These are phyloP conservation scores for Rhyacophila evoluta DNA, from an alignment of 2,888 invertebrate species.

Conservation along the genomic window DNA sequence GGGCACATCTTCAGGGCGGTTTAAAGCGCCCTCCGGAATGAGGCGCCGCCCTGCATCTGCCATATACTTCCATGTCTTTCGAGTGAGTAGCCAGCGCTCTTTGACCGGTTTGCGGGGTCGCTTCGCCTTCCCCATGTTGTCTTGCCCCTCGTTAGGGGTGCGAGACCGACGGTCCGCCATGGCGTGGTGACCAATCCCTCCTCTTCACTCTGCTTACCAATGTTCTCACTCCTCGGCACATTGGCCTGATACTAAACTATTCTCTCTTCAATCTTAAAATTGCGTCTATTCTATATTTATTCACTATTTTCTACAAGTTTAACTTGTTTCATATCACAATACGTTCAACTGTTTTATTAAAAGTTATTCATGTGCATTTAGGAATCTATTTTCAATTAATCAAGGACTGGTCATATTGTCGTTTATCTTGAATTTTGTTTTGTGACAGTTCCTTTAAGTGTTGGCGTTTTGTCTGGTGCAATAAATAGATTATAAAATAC, in stretches of 20 bases:
- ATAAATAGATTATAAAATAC: background rate
- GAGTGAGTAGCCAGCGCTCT: constrained; percentile 88
- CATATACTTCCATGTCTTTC: constrained; percentile 94
- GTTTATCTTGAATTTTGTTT: too few relatives aligned
- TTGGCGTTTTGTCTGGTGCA: background rate
- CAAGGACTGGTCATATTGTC: background rate
- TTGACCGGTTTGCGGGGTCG: constrained; percentile 72
- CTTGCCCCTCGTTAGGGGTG: constrained; percentile 61
- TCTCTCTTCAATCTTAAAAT: background rate
- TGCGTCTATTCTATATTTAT: background rate
- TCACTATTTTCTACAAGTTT: too few relatives aligned
- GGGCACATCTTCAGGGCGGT: constrained; percentile 81
- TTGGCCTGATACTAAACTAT: constrained; percentile 30
- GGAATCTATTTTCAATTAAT: background rate
- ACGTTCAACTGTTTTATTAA: too few relatives aligned
- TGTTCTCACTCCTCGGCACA: constrained; percentile 36
- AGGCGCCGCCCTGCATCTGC: constrained; percentile 89
- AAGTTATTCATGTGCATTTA: too few relatives aligned
- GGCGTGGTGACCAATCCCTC: constrained; percentile 36
- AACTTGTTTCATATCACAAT: too few relatives aligned
- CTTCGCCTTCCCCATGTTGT: constrained; percentile 72
- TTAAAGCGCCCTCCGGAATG: constrained; percentile 83
- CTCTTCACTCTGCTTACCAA: constrained; percentile 27
- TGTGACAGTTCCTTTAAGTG: background rate
- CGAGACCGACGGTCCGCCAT: constrained; percentile 49